Percentiles rank a stretch among this genome's conserved stretches.
Conservation (phyloP, 1,140 invertebrate genomes). For the Hestina assimilis region DNA sequence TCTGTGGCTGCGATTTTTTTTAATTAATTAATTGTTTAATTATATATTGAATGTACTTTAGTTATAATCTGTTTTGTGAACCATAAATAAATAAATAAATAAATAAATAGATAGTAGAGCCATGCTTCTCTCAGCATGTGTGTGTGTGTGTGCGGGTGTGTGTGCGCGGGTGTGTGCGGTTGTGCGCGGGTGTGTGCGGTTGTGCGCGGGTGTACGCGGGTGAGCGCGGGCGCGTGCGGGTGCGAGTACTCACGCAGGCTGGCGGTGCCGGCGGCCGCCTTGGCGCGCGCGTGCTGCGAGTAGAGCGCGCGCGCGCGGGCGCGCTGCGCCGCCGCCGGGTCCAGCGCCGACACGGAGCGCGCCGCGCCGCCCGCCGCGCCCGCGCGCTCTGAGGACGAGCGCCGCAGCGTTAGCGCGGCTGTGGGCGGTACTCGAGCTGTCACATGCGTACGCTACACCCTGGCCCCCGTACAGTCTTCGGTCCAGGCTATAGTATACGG, state of each 20-base stretch:
- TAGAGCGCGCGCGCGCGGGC: slow-evolving; percentile 90
- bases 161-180: not conserved
- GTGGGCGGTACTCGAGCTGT: too few relatives aligned
- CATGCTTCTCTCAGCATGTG: not conserved
- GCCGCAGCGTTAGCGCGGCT: too few relatives aligned
- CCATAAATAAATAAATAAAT: too few relatives aligned
- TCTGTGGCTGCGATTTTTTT: too few relatives aligned
- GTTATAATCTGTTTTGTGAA: too few relatives aligned
- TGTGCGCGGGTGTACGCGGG: not conserved
- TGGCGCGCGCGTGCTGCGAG: slow-evolving; percentile 86
- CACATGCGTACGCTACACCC: too few relatives aligned
- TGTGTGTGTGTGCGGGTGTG: not conserved
- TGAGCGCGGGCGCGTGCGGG: not conserved
- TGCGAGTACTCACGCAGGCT: slow-evolving; percentile 85
- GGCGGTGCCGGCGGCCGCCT: slow-evolving; percentile 83
- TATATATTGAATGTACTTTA: too few relatives aligned
- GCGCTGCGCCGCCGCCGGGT: slow-evolving; percentile 91
- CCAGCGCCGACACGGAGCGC: slow-evolving; percentile 95
- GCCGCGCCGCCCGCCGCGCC: slow-evolving; percentile 39
- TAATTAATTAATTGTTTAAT: too few relatives aligned
- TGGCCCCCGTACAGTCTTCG: too few relatives aligned
- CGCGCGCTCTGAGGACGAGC: slow-evolving; percentile 48
- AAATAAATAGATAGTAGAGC: too few relatives aligned
- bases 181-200: not conserved
- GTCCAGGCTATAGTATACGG: too few relatives aligned